phyloP scores from a whole-genome alignment of 2,888 invertebrate species.

The Meiosimyza decipiens region DNA sequence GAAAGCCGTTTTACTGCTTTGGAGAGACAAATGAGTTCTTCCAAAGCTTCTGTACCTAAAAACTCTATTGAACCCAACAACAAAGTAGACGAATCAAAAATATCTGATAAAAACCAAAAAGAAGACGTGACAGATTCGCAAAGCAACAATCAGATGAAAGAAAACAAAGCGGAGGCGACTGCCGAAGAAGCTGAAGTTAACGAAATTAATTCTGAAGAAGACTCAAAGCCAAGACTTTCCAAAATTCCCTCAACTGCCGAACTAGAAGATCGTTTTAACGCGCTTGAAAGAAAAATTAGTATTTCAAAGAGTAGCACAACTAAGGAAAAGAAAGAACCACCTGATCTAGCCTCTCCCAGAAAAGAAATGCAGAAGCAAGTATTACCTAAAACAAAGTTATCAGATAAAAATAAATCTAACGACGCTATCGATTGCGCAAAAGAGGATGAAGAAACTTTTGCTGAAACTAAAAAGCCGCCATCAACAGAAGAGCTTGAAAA shows the following conservation, averaged over 20 bases:
- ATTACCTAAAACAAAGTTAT: not conserved
- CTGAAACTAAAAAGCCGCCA: conserved; percentile 47
- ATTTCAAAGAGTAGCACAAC: conserved; percentile 48
- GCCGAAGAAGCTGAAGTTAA: not conserved
- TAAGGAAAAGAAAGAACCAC: conserved; percentile 56
- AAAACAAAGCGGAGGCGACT: not conserved
- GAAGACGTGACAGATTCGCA: not conserved
- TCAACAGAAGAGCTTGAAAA: conserved; percentile 60
- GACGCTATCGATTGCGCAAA: not conserved
- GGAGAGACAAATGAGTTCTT: too few species aligned
- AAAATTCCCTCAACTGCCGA: conserved; percentile 47
- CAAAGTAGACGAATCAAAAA: not conserved
- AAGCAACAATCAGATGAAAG: not conserved
- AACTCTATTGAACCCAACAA: too few species aligned
- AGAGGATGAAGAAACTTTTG: not conserved
- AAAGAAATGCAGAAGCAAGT: not conserved
- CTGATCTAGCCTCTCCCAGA: conserved; percentile 44
- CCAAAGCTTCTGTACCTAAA: too few species aligned
- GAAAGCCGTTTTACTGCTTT: too few species aligned
- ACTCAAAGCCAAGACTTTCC: not conserved
- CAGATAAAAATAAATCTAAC: not conserved
- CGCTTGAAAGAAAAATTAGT: conserved; percentile 52
- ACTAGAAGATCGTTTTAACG: conserved; percentile 58
- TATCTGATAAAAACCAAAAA: not conserved
- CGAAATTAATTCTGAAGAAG: not conserved